Base-by-base conservation (phyloP, 2,797 vertebrate genomes). In the Cuniculus paca region DNA sequence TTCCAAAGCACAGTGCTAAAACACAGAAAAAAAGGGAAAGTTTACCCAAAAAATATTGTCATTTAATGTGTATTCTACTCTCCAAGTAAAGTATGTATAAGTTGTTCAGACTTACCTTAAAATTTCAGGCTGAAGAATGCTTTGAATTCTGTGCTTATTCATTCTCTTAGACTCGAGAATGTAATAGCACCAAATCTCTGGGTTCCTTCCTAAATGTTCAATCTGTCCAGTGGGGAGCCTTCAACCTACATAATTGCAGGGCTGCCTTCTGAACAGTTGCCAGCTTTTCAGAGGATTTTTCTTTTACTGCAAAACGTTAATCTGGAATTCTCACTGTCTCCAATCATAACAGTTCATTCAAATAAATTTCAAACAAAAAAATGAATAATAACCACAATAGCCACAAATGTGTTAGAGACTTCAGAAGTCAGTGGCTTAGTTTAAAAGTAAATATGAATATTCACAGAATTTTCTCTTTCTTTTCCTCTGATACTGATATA, bases 231-330 rank as follows among this genome's bases (percentile, higher is more conserved):
- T 95, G 98, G 98, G 93, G 97, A 98, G 92, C 86, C 91, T 97
- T 98, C 96, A 98, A 97, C 96, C 96, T 97, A 97, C 98, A 97
- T 97, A 98, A 98, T 98, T 98, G 3, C 2, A 98, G 97, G 96
- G 86, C 95, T 98, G 96, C 97, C 98, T 97, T 94, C 92, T 45
- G 97, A 98, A 97, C 12, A 97, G 95, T 98, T 97, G 98, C 97
- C 98, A 98, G 97, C 90, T 97, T 96, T 98, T 97, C 97, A 96
- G 95, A 96, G 96, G 52, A 80, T 78, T 93, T 96, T 95, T 93
- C 94, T 98, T 97, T 95, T 98, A 98, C 98, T 98, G 96, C 95
- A 97, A 96, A 98, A 77, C 79, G 72, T 96, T 97, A 97, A 92
- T 96, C 98, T 95, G 95, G 98, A 98, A 98, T 96, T 95, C 96